Evolutionary conservation across 2,113 vertebrate genomes (phyloP).

Genomic region (Phaethon lepturus): DNA sequence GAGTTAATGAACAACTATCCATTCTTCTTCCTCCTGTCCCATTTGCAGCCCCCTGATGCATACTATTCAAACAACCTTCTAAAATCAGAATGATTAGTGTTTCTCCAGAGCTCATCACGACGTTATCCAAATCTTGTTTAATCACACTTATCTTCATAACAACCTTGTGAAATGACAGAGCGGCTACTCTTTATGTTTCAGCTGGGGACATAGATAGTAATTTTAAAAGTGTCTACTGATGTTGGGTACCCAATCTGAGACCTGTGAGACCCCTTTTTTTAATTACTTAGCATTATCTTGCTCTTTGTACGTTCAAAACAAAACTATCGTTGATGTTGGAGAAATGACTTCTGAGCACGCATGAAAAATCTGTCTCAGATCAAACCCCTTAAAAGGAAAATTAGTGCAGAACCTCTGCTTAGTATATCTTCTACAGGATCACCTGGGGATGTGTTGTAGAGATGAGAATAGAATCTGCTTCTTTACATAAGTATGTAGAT

Average conservation of each 20-base stretch:
- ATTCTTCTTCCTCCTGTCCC: slow-evolving; percentile 14
- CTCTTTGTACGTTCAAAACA: not conserved
- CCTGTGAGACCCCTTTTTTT: not conserved
- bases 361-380: not conserved
- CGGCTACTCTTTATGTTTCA: not conserved
- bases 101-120: slow-evolving; percentile 1
- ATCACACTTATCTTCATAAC: slow-evolving; percentile 44
- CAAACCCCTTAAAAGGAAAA: not conserved
- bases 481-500: not conserved
- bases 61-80: not conserved
- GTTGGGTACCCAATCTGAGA: not conserved
- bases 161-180: not conserved
- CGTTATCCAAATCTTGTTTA: slow-evolving; percentile 23
- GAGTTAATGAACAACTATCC: not conserved
- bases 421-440: not conserved
- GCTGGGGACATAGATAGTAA: not conserved
- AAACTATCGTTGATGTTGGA: not conserved
- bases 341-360: not conserved
- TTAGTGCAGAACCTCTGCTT: not conserved
- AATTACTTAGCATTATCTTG: not conserved
- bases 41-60: not conserved
- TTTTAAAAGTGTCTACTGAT: not conserved
- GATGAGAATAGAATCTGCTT: not conserved
- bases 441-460: not conserved
- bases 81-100: slow-evolving; percentile 35